Conservation (phyloP, 2,888 invertebrate genomes). For the Archips xylosteana region DNA sequence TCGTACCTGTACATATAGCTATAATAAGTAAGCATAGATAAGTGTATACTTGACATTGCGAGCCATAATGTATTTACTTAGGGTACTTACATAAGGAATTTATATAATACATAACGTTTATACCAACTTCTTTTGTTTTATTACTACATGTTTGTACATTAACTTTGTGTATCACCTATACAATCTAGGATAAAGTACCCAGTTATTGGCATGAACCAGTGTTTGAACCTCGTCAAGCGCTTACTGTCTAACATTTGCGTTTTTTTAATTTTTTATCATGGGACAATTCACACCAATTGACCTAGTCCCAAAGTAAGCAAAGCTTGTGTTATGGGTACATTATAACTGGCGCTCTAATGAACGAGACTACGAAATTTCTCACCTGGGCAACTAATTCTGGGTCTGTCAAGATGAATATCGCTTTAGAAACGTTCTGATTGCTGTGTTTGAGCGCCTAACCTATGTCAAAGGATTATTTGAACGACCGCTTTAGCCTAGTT, state of each 20-base stretch:
- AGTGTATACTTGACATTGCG: constrained; percentile 47
- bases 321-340: constrained; percentile 2
- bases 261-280: too few species aligned
- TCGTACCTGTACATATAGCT: constrained; percentile 33
- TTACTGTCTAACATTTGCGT: too few species aligned
- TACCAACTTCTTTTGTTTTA: constrained; percentile 28
- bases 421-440: background rate
- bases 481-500: too few species aligned
- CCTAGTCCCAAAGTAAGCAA: too few species aligned
- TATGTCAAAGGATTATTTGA: background rate
- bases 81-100: constrained; percentile 48
- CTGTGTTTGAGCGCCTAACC: background rate
- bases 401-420: background rate
- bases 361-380: constrained; percentile 42
- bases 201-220: too few species aligned
- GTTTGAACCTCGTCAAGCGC: too few species aligned
- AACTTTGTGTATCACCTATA: too few species aligned
- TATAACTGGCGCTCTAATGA: constrained; percentile 36
- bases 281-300: too few species aligned
- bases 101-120: constrained; percentile 41
- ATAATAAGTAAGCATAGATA: constrained; percentile 46
- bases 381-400: constrained; percentile 35
- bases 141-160: background rate
- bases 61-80: constrained; percentile 59
- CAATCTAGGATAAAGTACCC: too few species aligned